A percentile compares a stretch with the other conserved stretches of the same genome.
These are phyloP conservation scores for Palaemon carinicauda DNA, from an alignment of 1,140 invertebrate genomes.

Conservation along the genomic window DNA sequence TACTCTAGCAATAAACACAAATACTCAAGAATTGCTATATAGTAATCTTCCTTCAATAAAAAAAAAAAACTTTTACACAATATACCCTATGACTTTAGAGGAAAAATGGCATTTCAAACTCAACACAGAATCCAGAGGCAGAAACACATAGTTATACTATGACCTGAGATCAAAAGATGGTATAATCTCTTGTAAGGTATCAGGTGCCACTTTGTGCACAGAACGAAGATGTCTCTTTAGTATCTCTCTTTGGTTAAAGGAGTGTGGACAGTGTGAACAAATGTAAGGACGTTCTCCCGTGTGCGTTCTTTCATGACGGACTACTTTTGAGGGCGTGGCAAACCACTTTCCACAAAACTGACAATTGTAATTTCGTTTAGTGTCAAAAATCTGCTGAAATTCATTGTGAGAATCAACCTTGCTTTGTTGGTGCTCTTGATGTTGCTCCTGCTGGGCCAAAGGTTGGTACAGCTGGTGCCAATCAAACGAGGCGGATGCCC, in stretches of 20 bases:
- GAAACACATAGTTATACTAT: no score
- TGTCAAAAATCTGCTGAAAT: conserved; percentile 18
- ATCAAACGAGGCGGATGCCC: neutral
- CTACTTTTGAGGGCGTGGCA: conserved; percentile 56
- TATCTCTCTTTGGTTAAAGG: conserved; percentile 58
- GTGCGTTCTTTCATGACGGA: conserved; percentile 64
- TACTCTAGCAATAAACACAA: no score
- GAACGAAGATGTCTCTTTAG: conserved; percentile 49
- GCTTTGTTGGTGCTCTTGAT: conserved; percentile 11
- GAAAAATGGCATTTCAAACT: no score
- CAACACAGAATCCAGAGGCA: no score
- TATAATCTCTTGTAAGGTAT: neutral
- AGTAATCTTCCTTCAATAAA: no score
- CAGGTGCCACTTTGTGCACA: conserved; percentile 50
- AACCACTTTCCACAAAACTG: conserved; percentile 75
- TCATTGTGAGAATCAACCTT: conserved; percentile 12
- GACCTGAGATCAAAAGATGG: no score
- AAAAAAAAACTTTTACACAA: no score
- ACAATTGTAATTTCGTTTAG: conserved; percentile 73
- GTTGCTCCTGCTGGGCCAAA: neutral
- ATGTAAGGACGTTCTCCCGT: conserved; percentile 72
- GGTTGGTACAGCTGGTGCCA: conserved; percentile 6
- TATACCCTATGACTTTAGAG: no score
- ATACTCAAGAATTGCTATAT: no score
- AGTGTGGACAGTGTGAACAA: conserved; percentile 68